Percentiles rank a stretch among this genome's conserved stretches.
Evolutionary conservation across 2,888 invertebrate species (phyloP).

Genomic region (Napeogenes inachia): DNA sequence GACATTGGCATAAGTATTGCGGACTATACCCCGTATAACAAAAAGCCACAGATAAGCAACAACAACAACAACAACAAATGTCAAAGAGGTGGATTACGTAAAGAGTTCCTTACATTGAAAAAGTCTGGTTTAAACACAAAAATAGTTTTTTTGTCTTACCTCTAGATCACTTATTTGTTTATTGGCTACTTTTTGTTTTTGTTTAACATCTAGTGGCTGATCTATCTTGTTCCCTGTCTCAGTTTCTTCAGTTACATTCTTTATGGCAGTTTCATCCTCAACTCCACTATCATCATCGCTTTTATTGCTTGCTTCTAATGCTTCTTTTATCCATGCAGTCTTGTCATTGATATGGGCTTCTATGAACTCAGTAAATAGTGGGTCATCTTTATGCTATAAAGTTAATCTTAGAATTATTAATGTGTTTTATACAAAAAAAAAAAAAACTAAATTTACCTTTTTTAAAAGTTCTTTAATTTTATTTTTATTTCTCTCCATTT

Average conservation of each 20-base stretch:
- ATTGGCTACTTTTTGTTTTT: constrained; percentile 80
- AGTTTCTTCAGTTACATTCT: constrained; percentile 35
- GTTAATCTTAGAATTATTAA: not conserved
- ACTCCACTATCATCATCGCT: constrained; percentile 56
- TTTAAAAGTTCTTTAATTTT: constrained; percentile 82
- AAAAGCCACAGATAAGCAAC: too few species aligned
- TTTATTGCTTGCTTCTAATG: constrained; percentile 51
- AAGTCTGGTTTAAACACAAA: too few species aligned
- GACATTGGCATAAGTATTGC: too few species aligned
- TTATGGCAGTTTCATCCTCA: constrained; percentile 44
- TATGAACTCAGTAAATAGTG: constrained; percentile 92
- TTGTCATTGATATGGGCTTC: constrained; percentile 83
- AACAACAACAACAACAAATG: too few species aligned
- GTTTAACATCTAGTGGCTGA: constrained; percentile 34
- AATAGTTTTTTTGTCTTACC: constrained; percentile 49
- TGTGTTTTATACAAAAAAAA: too few species aligned
- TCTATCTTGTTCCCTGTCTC: constrained; percentile 33
- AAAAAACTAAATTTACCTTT: constrained; percentile 69
- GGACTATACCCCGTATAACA: too few species aligned
- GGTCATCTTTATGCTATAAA: constrained; percentile 88
- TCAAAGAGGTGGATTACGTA: too few species aligned
- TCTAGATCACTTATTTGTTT: constrained; percentile 87
- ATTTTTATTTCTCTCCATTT: constrained; percentile 60
- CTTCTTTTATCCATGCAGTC: constrained; percentile 62
- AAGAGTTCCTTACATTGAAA: too few species aligned